phyloP scores from a whole-genome alignment of 2,113 vertebrate species.

The Corynorhinus townsendii region DNA sequence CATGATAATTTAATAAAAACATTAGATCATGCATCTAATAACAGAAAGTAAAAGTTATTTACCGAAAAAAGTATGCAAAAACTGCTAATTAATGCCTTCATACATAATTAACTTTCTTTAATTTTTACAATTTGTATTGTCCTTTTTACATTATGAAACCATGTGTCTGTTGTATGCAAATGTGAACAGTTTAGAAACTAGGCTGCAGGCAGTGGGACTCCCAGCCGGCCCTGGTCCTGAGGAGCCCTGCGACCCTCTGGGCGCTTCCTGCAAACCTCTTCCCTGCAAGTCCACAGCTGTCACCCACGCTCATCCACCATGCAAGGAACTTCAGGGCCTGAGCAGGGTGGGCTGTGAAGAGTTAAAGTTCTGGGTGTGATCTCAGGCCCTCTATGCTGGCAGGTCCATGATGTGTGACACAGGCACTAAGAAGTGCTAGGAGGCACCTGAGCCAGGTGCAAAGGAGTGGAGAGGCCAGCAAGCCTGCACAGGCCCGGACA shows the following conservation, averaged over 20 bases:
- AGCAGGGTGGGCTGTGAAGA: not conserved
- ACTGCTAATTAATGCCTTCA: not conserved
- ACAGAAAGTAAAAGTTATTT: not conserved
- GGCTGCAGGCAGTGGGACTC: fast-evolving
- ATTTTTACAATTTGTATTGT: fast-evolving
- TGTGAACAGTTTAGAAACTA: fast-evolving
- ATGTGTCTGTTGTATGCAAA: not conserved
- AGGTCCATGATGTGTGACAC: not conserved
- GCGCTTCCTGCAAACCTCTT: not conserved
- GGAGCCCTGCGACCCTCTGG: no score
- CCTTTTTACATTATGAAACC: no score
- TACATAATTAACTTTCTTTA: not conserved
- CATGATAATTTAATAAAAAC: not conserved
- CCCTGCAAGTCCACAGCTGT: not conserved
- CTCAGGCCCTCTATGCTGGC: not conserved
- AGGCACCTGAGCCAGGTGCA: not conserved
- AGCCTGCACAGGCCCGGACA: not conserved
- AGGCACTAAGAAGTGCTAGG: not conserved
- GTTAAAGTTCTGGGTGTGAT: not conserved
- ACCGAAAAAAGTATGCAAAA: not conserved
- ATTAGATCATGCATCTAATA: not conserved
- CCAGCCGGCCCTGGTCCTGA: fast-evolving
- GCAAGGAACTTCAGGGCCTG: no score
- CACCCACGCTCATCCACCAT: fast-evolving
- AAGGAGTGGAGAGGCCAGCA: not conserved